phyloP scores from a whole-genome alignment of 2,113 vertebrate species.

The Ophiodon elongatus region DNA sequence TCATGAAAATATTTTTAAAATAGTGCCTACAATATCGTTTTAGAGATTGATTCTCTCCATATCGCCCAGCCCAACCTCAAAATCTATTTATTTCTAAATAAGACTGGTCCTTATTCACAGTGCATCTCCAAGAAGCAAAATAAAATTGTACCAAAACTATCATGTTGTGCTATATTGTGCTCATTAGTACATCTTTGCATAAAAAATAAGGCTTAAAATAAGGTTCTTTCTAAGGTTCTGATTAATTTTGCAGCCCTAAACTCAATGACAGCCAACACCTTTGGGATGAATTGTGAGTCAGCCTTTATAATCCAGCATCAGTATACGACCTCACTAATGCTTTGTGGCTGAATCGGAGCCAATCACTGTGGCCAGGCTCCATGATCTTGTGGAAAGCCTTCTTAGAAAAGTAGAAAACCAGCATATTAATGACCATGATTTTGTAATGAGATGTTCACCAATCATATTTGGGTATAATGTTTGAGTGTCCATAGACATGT shows the following conservation, averaged over 20 bases:
- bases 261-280: conserved; percentile 1
- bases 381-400: background rate
- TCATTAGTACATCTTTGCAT: background rate
- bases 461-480: background rate
- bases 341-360: conserved; percentile 1
- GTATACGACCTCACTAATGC: background rate
- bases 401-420: conserved; percentile 4
- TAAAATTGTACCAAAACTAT: background rate
- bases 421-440: background rate
- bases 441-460: background rate
- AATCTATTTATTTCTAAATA: too few relatives aligned
- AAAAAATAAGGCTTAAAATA: too few relatives aligned
- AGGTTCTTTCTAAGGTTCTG: too few relatives aligned
- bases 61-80: too few relatives aligned
- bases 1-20: too few relatives aligned
- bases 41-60: too few relatives aligned
- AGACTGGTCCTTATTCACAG: background rate
- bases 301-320: background rate
- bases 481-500: background rate
- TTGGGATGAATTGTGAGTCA: background rate
- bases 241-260: too few relatives aligned
- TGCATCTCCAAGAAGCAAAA: background rate
- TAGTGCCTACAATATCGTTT: too few relatives aligned
- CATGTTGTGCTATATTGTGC: background rate
- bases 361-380: background rate